Conservation (phyloP, 2,797 vertebrate species). For the Scleropages formosus region DNA sequence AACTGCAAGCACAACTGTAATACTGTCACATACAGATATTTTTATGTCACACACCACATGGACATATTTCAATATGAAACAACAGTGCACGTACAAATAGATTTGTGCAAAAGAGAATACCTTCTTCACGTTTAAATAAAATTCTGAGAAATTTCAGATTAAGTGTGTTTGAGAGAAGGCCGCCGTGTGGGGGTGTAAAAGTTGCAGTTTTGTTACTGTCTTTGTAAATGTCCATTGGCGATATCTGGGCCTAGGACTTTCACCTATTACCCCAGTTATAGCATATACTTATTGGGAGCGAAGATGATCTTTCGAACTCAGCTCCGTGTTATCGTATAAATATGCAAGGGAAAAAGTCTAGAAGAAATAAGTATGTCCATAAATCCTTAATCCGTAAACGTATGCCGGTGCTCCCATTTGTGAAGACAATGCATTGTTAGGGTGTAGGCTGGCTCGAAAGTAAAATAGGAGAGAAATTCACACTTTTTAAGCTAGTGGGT, state of each 20-base stretch:
- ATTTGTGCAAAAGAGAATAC: too few relatives aligned
- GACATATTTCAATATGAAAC: too few relatives aligned
- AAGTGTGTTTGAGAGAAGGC: too few relatives aligned
- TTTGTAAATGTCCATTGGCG: neutral
- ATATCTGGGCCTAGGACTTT: slow-evolving; percentile 3
- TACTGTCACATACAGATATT: too few relatives aligned
- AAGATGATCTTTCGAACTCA: too few relatives aligned
- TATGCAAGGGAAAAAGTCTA: slow-evolving; percentile 7
- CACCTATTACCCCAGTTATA: neutral
- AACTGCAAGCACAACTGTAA: too few relatives aligned
- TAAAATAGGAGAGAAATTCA: slow-evolving; percentile 41
- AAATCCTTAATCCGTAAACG: slow-evolving; percentile 72
- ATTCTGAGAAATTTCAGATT: too few relatives aligned
- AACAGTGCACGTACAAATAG: too few relatives aligned
- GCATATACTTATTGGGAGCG: neutral
- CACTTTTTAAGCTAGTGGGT: slow-evolving; percentile 60
- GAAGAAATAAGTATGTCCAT: slow-evolving; percentile 43
- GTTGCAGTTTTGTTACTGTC: too few relatives aligned
- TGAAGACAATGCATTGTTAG: slow-evolving; percentile 72
- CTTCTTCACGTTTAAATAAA: too few relatives aligned
- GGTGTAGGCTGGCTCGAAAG: slow-evolving; percentile 58
- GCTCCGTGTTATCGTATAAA: neutral
- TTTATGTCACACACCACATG: too few relatives aligned
- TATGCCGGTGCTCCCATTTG: slow-evolving; percentile 62
- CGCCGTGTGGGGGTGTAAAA: too few relatives aligned